These are phyloP conservation scores for Aphidius colemani DNA, from an alignment of 2,888 invertebrate genomes.

Conservation along the genomic window DNA sequence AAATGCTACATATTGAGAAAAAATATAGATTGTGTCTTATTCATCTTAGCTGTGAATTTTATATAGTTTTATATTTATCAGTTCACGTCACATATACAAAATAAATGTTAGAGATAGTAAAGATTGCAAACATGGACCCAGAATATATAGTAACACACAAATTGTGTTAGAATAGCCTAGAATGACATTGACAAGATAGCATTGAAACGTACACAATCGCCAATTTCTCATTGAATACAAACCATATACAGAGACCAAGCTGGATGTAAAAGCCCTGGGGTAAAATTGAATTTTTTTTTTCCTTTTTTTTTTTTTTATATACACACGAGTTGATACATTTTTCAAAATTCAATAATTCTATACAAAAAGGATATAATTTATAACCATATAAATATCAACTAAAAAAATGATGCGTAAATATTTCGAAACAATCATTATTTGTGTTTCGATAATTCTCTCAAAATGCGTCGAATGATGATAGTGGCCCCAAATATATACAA, in stretches of 20 bases:
- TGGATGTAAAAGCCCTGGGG: conserved; percentile 26
- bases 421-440: neutral
- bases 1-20: too few relatives aligned
- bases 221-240: conserved; percentile 38
- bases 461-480: too few relatives aligned
- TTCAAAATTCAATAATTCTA: neutral
- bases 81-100: neutral
- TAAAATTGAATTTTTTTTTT: conserved; percentile 41
- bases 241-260: neutral
- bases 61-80: too few relatives aligned
- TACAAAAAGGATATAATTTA: neutral
- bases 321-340: neutral
- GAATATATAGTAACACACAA: neutral
- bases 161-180: conserved; percentile 19
- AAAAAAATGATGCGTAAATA: too few relatives aligned
- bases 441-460: too few relatives aligned
- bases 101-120: conserved; percentile 1
- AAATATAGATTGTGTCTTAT: too few relatives aligned
- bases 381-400: neutral
- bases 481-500: neutral
- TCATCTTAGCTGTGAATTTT: too few relatives aligned
- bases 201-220: conserved; percentile 44
- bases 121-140: neutral
- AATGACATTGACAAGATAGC: conserved; percentile 34
- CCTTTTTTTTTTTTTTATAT: conserved; percentile 39